These are phyloP conservation scores for Nezara viridula DNA, from an alignment of 2,888 invertebrate species.

Conservation along the genomic window DNA sequence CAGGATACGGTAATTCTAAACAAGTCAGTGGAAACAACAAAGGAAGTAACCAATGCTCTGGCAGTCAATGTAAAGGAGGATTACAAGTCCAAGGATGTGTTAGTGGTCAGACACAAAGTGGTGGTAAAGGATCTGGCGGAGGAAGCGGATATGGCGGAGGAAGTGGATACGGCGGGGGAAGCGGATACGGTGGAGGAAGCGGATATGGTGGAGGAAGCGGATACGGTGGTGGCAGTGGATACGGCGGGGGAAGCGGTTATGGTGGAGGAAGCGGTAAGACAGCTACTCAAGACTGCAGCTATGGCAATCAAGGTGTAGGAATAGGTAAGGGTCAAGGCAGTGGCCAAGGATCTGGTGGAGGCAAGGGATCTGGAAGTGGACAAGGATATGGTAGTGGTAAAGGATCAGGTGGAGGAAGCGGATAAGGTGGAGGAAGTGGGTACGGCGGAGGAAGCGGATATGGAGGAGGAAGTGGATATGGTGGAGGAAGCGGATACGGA, in stretches of 20 bases:
- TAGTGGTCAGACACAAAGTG: background rate
- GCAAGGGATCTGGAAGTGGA: background rate
- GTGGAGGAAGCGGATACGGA: background rate
- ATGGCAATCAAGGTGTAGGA: background rate
- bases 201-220: background rate
- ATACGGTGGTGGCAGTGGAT: background rate
- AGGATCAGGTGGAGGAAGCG: background rate
- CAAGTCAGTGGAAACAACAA: background rate
- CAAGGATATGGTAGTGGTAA: background rate
- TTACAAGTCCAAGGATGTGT: background rate
- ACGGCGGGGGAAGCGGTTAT: background rate
- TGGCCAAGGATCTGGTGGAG: background rate
- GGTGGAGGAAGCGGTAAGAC: background rate
- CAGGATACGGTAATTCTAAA: background rate
- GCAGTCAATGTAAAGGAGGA: background rate
- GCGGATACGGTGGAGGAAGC: background rate
- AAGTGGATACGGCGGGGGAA: background rate
- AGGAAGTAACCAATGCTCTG: background rate
- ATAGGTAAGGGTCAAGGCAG: background rate
- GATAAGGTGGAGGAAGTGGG: background rate
- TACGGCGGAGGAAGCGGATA: background rate
- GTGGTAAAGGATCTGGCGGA: background rate
- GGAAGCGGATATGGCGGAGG: background rate
- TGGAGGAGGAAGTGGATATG: background rate
- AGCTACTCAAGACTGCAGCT: background rate